Conservation (phyloP, 2,888 invertebrate species). For the Phasia obesa region DNA sequence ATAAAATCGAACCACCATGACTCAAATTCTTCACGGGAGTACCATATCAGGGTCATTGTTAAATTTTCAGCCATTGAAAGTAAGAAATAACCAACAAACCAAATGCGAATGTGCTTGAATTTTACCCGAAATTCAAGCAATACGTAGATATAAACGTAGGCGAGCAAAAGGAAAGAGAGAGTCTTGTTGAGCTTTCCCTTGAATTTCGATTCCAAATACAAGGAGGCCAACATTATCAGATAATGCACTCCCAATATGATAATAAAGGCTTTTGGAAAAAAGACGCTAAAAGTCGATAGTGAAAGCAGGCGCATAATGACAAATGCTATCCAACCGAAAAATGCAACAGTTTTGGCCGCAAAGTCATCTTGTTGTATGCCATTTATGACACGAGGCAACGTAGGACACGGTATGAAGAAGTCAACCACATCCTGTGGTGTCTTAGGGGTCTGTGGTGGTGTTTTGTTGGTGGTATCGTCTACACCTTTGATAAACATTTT, state of each 20-base stretch:
- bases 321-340: slow-evolving; percentile 90
- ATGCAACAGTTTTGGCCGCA: slow-evolving; percentile 87
- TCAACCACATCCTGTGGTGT: slow-evolving; percentile 78
- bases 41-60: slow-evolving; percentile 88
- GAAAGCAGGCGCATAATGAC: slow-evolving; percentile 88
- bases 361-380: slow-evolving; percentile 90
- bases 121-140: slow-evolving; percentile 91
- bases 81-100: slow-evolving; percentile 87
- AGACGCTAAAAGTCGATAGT: slow-evolving; percentile 87
- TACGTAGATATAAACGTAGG: slow-evolving; percentile 89
- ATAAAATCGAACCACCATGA: slow-evolving; percentile 89
- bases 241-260: slow-evolving; percentile 86
- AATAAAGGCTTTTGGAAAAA: slow-evolving; percentile 86
- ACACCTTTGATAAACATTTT: slow-evolving; percentile 82
- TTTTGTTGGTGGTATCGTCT: slow-evolving; percentile 79
- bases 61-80: slow-evolving; percentile 87
- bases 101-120: slow-evolving; percentile 88
- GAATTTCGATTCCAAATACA: slow-evolving; percentile 86
- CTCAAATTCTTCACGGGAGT: slow-evolving; percentile 83
- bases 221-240: slow-evolving; percentile 85
- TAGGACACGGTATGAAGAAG: slow-evolving; percentile 81
- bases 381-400: slow-evolving; percentile 84
- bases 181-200: slow-evolving; percentile 83
- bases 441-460: slow-evolving; percentile 69
- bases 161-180: slow-evolving; percentile 87